A percentile compares a stretch with the other conserved stretches of the same genome.
Evolutionary conservation across 1,140 invertebrate genomes (phyloP).

Genomic region (Agrypnia vestita): DNA sequence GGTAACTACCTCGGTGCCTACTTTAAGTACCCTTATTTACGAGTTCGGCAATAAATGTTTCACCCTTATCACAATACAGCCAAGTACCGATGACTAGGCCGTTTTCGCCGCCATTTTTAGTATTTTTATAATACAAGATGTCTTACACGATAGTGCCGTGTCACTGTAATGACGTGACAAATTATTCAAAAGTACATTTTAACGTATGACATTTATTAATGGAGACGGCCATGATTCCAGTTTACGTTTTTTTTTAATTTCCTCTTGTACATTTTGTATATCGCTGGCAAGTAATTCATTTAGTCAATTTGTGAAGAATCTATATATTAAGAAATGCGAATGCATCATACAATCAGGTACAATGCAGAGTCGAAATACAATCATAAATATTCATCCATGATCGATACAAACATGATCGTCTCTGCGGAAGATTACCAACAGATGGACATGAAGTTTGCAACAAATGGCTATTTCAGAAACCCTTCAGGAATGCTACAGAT

Average conservation of each 20-base stretch:
- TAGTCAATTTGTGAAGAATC: too few species aligned
- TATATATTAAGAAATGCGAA: too few species aligned
- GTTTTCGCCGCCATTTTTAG: conserved; percentile 38
- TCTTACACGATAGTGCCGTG: conserved; percentile 47
- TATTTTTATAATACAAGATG: conserved; percentile 38
- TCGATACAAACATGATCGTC: too few species aligned
- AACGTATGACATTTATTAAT: conserved; percentile 61
- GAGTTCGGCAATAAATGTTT: conserved; percentile 29
- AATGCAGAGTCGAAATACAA: too few species aligned
- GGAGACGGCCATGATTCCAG: conserved; percentile 49
- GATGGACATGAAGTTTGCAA: too few species aligned
- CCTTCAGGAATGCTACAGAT: too few species aligned
- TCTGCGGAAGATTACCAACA: too few species aligned
- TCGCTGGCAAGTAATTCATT: too few species aligned
- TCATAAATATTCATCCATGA: too few species aligned
- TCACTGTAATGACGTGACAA: conserved; percentile 56
- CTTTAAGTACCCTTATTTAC: background rate
- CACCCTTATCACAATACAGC: conserved; percentile 10
- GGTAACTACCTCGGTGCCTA: background rate
- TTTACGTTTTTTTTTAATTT: conserved; percentile 49
- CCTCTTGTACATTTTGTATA: conserved; percentile 29
- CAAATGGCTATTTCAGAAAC: too few species aligned
- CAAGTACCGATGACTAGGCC: conserved; percentile 43
- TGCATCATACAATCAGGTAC: too few species aligned
- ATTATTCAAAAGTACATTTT: conserved; percentile 61